Evolutionary conservation across 2,113 vertebrate species (phyloP).

Genomic region (Ondatra zibethicus): DNA sequence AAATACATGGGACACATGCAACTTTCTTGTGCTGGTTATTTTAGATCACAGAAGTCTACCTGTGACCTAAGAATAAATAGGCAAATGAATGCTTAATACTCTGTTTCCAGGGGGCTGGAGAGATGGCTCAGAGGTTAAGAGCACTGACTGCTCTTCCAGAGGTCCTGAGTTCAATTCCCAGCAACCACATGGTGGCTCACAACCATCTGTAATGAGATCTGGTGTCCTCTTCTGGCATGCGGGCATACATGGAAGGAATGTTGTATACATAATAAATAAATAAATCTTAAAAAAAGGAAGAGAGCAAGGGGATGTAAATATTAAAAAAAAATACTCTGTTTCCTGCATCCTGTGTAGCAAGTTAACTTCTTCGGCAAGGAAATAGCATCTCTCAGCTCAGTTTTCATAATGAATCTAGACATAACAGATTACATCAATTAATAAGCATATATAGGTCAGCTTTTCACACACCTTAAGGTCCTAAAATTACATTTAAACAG

Average conservation of each 20-base stretch:
- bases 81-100: not conserved
- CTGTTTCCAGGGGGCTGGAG: too few relatives aligned
- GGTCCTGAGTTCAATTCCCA: too few relatives aligned
- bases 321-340: not conserved
- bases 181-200: too few relatives aligned
- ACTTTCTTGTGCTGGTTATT: not conserved
- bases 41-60: not conserved
- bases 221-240: too few relatives aligned
- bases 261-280: too few relatives aligned
- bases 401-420: not conserved
- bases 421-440: not conserved
- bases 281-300: too few relatives aligned
- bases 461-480: not conserved
- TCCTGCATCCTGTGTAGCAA: not conserved
- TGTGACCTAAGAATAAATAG: not conserved
- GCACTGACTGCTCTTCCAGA: too few relatives aligned
- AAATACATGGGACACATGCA: not conserved
- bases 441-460: not conserved
- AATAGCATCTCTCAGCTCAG: not conserved
- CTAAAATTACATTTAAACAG: not conserved
- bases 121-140: too few relatives aligned
- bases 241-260: too few relatives aligned
- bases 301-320: too few relatives aligned
- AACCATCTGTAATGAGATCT: too few relatives aligned
- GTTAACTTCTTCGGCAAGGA: not conserved